Evolutionary conservation across 2,113 vertebrate genomes (phyloP).

Genomic region (Serilophus lunatus): DNA sequence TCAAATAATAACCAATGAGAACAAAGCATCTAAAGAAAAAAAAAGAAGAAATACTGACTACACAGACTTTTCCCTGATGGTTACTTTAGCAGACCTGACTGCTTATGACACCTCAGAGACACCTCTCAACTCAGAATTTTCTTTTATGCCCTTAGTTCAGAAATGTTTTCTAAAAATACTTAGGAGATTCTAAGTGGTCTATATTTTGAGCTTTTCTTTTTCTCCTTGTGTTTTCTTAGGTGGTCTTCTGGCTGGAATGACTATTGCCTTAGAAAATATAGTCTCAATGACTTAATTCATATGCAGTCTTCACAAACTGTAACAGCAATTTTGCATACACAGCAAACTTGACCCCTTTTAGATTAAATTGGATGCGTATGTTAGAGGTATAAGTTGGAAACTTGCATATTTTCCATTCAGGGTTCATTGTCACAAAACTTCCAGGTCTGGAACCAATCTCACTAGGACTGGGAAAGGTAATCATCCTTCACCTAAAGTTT

Average conservation of each 20-base stretch:
- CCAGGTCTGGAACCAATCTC: not conserved
- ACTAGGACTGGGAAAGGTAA: not conserved
- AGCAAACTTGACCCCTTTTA: not conserved
- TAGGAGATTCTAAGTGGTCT: not conserved
- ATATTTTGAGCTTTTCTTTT: not conserved
- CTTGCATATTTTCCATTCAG: not conserved
- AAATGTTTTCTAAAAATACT: not conserved
- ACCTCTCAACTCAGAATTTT: not conserved
- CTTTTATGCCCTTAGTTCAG: not conserved
- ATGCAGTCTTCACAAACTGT: not conserved
- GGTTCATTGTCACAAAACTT: not conserved
- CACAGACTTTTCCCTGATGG: not conserved
- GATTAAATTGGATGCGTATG: not conserved
- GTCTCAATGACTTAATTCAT: not conserved
- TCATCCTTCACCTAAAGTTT: not conserved
- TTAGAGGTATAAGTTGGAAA: not conserved
- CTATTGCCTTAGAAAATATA: not conserved
- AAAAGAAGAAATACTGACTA: not conserved
- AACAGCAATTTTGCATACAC: not conserved
- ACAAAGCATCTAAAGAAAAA: not conserved
- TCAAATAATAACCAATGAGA: not conserved
- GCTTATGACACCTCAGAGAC: not conserved
- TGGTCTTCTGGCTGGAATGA: not conserved
- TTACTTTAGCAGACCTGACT: not conserved
- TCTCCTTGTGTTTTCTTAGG: not conserved